These are phyloP conservation scores for Mylabris phalerata DNA, from an alignment of 1,140 invertebrate species.

Conservation along the genomic window DNA sequence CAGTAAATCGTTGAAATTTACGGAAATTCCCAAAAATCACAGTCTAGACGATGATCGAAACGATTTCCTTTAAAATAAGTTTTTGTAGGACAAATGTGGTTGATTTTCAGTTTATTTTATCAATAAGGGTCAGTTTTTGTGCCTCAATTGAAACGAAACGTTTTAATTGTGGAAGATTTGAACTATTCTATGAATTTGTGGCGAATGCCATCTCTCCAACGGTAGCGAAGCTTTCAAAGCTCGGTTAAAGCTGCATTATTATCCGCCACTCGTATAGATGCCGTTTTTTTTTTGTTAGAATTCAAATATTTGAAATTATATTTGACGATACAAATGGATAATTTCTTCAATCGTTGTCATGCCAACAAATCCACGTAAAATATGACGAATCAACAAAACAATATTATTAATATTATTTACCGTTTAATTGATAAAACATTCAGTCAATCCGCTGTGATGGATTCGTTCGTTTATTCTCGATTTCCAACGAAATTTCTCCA, in stretches of 20 bases:
- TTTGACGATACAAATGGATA: neutral
- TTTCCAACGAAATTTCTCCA: no score
- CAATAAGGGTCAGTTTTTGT: no score
- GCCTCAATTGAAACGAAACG: no score
- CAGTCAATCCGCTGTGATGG: conserved; percentile 16
- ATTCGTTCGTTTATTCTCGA: neutral
- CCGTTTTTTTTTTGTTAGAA: neutral
- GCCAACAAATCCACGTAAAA: conserved; percentile 27
- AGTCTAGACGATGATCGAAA: no score
- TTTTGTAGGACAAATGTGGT: no score
- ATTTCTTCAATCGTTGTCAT: conserved; percentile 24
- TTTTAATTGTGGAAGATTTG: no score
- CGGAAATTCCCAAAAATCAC: no score
- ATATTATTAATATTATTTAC: conserved; percentile 21
- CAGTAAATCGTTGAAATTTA: no score
- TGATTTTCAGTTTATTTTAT: no score
- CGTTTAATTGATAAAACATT: conserved; percentile 30
- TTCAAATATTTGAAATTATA: conserved; percentile 5
- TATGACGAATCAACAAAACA: conserved; percentile 30
- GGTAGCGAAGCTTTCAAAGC: neutral
- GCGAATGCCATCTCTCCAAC: neutral
- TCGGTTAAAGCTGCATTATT: no score
- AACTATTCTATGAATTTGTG: no score
- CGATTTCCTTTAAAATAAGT: no score
- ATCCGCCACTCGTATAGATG: neutral